Evolutionary conservation across 1,140 invertebrate species (phyloP), one percentile per base, ranked within the genome.

Genomic region (Dreissena polymorpha): DNA sequence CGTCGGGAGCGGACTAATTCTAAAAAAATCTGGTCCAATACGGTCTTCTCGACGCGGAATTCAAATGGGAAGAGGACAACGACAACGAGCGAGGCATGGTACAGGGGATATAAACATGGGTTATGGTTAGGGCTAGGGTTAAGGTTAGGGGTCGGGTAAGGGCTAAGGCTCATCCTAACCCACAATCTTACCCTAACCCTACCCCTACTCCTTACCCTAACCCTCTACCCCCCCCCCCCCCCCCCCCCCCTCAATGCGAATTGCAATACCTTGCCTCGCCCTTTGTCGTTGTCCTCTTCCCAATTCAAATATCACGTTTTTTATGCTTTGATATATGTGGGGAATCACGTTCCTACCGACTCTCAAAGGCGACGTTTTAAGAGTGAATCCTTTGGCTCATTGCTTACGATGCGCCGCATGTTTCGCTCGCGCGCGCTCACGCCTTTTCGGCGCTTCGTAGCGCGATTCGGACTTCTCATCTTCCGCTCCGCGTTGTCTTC

Each of bases 311-410:
- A 97, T 96, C 83, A 97, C 96, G 93, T 97, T 97, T 69, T 96
- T 97, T 85, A 94, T 39, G 97, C 97, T 94, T 97, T 97, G 90
- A 97, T 97, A 92, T 97, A 97, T 96, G 87, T 97, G 96, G 0
- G 97, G 97, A 88, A 97, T 97, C 10, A 97, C 97, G 93, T 97
- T 96, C 77, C 96, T n/a, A 94, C 57, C 97, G 93, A 90, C 95
- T 96, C 95, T 98, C 96, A 91, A 97, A 97, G 10, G 97, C 97
- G 91, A 97, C 97, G 90, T 97, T 97, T 73, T 97, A 94, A 64
- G 95, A 96, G 92, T 97, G 97, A 97, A 97, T 97, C 87, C 97
- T 94, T 95, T 97, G 96, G 86, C 91, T 97, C 96, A 92, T 97
- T 97, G 88, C 96, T 97, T 92, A 97, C 97, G 65, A 97, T 93